Evolutionary conservation across 2,113 vertebrate genomes (phyloP), one percentile per base, ranked within the genome.

Genomic region (Macaca nemestrina): DNA sequence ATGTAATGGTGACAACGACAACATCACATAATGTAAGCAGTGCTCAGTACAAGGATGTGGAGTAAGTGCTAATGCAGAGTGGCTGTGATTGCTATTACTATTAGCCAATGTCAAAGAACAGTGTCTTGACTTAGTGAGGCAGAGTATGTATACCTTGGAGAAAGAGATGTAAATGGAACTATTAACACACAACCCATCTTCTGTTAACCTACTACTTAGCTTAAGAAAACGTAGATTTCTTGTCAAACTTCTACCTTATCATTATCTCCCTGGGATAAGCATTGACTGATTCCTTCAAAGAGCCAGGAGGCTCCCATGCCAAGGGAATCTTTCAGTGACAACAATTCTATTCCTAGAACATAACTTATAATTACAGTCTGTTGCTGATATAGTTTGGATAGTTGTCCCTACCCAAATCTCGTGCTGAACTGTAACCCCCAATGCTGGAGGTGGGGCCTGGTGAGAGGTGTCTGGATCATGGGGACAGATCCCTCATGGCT

Each of bases 21-120:
- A 22, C 1, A 50, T 13, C 48, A 43, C 40, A 52, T 0, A 17
- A 30, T 0, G 5, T 0, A 17, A 0, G 2, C 0, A 18, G 59
- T 48, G 38, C 17, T 55, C n/a, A 17, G 23, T 17, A 52, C 1
- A 35, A 12, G 67, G 27, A 8, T 25, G 30, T 67, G 90, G 6
- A 27, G 45, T 30, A 78, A 57, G 75, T 9, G 9, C 30, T 75
- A 35, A 30, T 4, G 10, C 22, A 35, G 12, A 45, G 78, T 22
- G 61, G 83, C 23, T 25, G 8, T 45, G 16, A 52, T 9, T 59
- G 52, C 64, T 52, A 4, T 16, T 43, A 48, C 25, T 30, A 30
- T 50, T 5, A 7, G 55, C 43, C 52, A 40, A 20, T 11, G 43
- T 72, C 80, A 55, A 79, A 79, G 67, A 48, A 67, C 0, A 0